Conservation (phyloP, 2,888 invertebrate genomes). For the Spicauda simplicius region DNA sequence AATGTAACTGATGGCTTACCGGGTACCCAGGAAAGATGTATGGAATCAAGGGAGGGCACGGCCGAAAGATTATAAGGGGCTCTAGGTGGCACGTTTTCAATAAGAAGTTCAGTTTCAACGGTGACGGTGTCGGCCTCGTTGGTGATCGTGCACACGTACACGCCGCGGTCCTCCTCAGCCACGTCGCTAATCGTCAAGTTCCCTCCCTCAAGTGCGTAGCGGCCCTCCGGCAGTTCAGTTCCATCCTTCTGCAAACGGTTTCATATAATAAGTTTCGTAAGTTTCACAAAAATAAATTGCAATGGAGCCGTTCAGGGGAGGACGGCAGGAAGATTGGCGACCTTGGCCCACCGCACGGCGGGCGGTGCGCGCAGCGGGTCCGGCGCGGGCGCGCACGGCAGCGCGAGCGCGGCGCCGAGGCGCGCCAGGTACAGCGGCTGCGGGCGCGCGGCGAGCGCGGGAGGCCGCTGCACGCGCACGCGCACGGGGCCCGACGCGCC, state of each 20-base stretch:
- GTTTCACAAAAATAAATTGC: not conserved
- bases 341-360: constrained; percentile 56
- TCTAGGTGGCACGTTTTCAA: constrained; percentile 94
- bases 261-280: not conserved
- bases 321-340: constrained; percentile 36
- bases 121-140: constrained; percentile 95
- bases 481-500: constrained; percentile 93
- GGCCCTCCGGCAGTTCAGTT: constrained; percentile 87
- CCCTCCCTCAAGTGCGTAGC: constrained; percentile 88
- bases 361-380: constrained; percentile 56
- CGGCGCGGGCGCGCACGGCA: constrained; percentile 93
- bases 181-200: constrained; percentile 94
- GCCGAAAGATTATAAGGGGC: constrained; percentile 95
- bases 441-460: constrained; percentile 92
- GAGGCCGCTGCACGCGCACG: constrained; percentile 93
- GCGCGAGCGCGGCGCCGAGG: constrained; percentile 90
- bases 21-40: constrained; percentile 93
- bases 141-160: constrained; percentile 92
- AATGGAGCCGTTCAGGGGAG: not conserved
- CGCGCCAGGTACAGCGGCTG: constrained; percentile 93
- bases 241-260: constrained; percentile 89
- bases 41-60: constrained; percentile 88
- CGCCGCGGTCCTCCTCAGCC: constrained; percentile 93
- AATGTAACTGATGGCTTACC: constrained; percentile 57
- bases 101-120: constrained; percentile 91